Evolutionary conservation across 2,888 invertebrate genomes (phyloP).

Genomic region (Phalera bucephala): DNA sequence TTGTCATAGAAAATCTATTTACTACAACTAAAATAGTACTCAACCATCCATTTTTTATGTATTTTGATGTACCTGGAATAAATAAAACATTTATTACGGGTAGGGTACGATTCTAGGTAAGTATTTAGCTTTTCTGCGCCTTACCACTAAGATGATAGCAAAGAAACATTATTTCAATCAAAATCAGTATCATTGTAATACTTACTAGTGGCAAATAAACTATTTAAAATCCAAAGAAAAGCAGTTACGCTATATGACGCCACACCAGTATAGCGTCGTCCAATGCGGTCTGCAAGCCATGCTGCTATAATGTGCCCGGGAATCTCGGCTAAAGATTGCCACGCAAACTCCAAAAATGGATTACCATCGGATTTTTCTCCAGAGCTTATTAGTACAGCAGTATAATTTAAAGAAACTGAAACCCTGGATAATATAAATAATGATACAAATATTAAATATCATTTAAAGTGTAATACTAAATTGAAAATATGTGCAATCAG

Average conservation of each 20-base stretch:
- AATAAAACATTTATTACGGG: not conserved
- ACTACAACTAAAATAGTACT: constrained; percentile 63
- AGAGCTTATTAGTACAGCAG: constrained; percentile 73
- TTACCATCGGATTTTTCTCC: constrained; percentile 82
- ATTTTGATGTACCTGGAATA: constrained; percentile 27
- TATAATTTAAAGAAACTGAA: constrained; percentile 74
- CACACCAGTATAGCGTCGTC: constrained; percentile 50
- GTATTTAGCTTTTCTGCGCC: no score
- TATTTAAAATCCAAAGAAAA: constrained; percentile 41
- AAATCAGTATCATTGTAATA: constrained; percentile 19
- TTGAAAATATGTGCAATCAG: no score
- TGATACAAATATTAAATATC: no score
- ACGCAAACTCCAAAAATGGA: constrained; percentile 85
- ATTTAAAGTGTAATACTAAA: no score
- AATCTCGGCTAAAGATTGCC: constrained; percentile 84
- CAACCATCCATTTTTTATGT: constrained; percentile 44
- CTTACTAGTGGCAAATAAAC: constrained; percentile 33
- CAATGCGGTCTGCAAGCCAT: constrained; percentile 57
- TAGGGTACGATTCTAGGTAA: no score
- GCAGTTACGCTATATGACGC: constrained; percentile 36
- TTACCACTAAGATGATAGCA: no score
- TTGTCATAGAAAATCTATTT: constrained; percentile 77
- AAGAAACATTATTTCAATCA: no score
- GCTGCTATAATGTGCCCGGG: constrained; percentile 84
- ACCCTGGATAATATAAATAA: constrained; percentile 61